These are phyloP conservation scores for Discoglossus pictus DNA, from an alignment of 2,797 vertebrate genomes.

Conservation along the genomic window DNA sequence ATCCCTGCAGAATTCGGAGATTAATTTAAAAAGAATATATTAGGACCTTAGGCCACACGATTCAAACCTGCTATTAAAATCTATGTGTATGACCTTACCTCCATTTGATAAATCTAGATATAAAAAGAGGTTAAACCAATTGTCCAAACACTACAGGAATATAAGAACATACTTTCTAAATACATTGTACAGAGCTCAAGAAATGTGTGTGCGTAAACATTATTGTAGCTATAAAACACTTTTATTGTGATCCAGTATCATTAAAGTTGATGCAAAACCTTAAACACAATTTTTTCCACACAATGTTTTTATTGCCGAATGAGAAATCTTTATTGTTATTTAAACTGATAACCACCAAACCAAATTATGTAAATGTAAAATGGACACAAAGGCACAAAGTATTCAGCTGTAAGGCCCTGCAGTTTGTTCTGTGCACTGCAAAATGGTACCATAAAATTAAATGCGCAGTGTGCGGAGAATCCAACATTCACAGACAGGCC, in stretches of 20 bases:
- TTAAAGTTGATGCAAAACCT: constrained; percentile 47
- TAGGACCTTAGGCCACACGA: too few species aligned
- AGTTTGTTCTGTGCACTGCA: constrained; percentile 6
- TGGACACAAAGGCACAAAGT: constrained; percentile 42
- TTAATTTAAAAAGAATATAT: too few species aligned
- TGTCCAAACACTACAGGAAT: constrained; percentile 36
- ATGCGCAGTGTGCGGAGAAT: constrained; percentile 1
- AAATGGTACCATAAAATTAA: constrained; percentile 9
- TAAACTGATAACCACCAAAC: constrained; percentile 33
- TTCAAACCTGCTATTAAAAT: too few species aligned
- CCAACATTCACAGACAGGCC: not conserved
- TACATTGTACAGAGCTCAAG: constrained; percentile 16
- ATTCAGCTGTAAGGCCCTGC: constrained; percentile 19
- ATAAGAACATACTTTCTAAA: constrained; percentile 24
- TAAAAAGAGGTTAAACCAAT: too few species aligned
- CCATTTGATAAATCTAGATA: too few species aligned
- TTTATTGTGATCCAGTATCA: constrained; percentile 46
- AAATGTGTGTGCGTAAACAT: constrained; percentile 39
- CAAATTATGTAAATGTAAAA: constrained; percentile 22
- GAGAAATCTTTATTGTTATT: constrained; percentile 50
- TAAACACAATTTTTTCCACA: constrained; percentile 47
- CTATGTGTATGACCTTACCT: too few species aligned
- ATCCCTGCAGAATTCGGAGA: too few species aligned
- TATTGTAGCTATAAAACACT: constrained; percentile 47
- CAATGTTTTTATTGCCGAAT: constrained; percentile 44